These are phyloP conservation scores for Magallana angulata DNA, from an alignment of 1,140 invertebrate species.

Conservation along the genomic window DNA sequence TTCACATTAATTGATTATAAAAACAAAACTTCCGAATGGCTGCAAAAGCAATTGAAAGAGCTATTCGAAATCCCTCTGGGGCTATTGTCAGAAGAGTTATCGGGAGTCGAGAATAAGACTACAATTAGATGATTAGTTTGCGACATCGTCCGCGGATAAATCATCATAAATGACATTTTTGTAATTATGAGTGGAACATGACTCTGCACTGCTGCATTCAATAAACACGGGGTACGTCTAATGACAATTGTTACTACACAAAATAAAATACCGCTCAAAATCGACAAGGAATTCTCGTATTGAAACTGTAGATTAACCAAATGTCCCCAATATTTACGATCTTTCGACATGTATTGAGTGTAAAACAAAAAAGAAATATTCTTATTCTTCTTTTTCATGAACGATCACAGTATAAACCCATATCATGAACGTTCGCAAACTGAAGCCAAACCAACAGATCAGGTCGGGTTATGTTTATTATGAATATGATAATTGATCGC, in stretches of 20 bases:
- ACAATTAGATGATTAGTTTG: conserved; percentile 38
- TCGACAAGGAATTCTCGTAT: too few relatives aligned
- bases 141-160: conserved; percentile 11
- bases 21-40: conserved; percentile 26
- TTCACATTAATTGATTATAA: conserved; percentile 29
- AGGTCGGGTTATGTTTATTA: too few relatives aligned
- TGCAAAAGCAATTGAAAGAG: conserved; percentile 21
- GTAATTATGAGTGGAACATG: conserved; percentile 31
- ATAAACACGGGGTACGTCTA: not conserved
- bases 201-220: not conserved
- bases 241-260: not conserved
- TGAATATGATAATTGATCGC: too few relatives aligned
- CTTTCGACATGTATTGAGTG: too few relatives aligned
- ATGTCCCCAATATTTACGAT: too few relatives aligned
- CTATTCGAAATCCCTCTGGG: conserved; percentile 7
- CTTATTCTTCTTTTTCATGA: too few relatives aligned
- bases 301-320: too few relatives aligned
- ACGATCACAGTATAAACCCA: too few relatives aligned
- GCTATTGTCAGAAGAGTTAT: conserved; percentile 17
- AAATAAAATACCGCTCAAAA: too few relatives aligned
- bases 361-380: too few relatives aligned
- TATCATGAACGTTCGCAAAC: too few relatives aligned
- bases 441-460: too few relatives aligned
- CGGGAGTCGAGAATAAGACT: not conserved
- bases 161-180: conserved; percentile 19